Percentiles rank a stretch among this genome's conserved stretches.
These are phyloP conservation scores for Guaruba guarouba DNA, from an alignment of 2,113 vertebrate species.

Conservation along the genomic window DNA sequence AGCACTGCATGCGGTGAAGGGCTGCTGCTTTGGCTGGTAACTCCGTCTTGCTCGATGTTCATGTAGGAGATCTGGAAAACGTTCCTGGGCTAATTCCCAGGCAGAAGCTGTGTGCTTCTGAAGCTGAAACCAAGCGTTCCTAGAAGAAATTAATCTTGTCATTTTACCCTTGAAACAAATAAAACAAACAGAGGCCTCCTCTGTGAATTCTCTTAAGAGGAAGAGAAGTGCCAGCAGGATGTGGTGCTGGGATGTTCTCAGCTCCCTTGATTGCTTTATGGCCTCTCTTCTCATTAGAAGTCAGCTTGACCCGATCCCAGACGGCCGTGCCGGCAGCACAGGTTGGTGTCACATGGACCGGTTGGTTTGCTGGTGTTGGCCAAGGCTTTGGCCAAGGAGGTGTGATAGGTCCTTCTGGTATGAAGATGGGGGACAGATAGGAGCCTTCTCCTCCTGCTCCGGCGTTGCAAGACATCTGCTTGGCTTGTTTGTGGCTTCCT, in stretches of 20 bases:
- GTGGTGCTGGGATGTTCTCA: neutral
- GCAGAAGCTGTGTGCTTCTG: neutral
- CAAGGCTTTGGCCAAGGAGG: neutral
- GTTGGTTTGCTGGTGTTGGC: neutral
- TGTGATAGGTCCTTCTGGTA: neutral
- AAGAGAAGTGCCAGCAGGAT: neutral
- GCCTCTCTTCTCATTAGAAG: neutral
- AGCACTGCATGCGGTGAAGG: rapidly evolving
- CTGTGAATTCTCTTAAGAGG: neutral
- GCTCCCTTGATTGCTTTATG: neutral
- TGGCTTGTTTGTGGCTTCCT: slow-evolving; percentile 55
- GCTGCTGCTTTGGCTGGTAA: neutral
- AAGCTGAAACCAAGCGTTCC: rapidly evolving
- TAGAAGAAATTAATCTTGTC: neutral
- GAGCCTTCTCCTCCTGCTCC: neutral
- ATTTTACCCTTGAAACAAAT: neutral
- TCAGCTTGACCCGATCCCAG: neutral
- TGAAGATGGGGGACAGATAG: slow-evolving; percentile 31
- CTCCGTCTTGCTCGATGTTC: neutral
- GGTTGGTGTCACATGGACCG: neutral
- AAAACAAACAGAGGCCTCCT: neutral
- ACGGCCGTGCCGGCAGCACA: neutral
- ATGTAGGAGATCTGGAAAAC: neutral
- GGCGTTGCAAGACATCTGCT: slow-evolving; percentile 1
- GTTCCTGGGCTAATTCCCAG: neutral